Evolutionary conservation across 2,888 invertebrate genomes (phyloP), one percentile per base, ranked within the genome.

Genomic region (Oscheius myriophilus): DNA sequence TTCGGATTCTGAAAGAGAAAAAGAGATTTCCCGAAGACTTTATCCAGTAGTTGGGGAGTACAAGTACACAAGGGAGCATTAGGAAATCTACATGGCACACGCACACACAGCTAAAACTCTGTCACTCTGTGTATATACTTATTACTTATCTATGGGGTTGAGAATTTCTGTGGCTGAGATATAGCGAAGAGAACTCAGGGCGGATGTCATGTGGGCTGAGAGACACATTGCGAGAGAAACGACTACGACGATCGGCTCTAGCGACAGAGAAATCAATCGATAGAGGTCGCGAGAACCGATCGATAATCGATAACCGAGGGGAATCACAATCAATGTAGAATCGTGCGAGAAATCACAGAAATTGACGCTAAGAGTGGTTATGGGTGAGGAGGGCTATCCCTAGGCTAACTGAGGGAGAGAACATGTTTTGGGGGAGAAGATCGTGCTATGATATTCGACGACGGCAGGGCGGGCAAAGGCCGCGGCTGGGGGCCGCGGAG

Each of bases 371-470:
- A 18, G 18, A 4, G 16, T 45, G 16, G 46, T 33, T 49, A 18
- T 18, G 23, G n/a, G 16, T 45, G n/a, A n/a, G n/a, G n/a, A n/a
- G 16, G 46, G 18, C 18, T 21, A 54, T 26, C 18, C 53, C 16
- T 16, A 16, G 12, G 25, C 16, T 14, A 39, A 18, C 18, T 33
- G 49, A 62, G 41, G 49, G 51, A 45, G 45, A 49, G 51, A 63
- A 33, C 18, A 49, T 33, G 52, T 25, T 52, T n/a, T 52, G 63
- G 23, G 52, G 63, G 18, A 51, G 45, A 63, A 39, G 63, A 63
- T 63, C 63, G 51, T 12, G 26, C 58, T 58, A 58, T 58, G 58
- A 58, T 58, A 58, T 58, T 58, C 43, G 43, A 58, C 33, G 25
- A n/a, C 26, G 54, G 54, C 54, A 25, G 33, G 14, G 25, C 21